Percentiles rank a stretch among this genome's conserved stretches.
Evolutionary conservation across 2,888 invertebrate species (phyloP).

Genomic region (Mimachlamys varia): DNA sequence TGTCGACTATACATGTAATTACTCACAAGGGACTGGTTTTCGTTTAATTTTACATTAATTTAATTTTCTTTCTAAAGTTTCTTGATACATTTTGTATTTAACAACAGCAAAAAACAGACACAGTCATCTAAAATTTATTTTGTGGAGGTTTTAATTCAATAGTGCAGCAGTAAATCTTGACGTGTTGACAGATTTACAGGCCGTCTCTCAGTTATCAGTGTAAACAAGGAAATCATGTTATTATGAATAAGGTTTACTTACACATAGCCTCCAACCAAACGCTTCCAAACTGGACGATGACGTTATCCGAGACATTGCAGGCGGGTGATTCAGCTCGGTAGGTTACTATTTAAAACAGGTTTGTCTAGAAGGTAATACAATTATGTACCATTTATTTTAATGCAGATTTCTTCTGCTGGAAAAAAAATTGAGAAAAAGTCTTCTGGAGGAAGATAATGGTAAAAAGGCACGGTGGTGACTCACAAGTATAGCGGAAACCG

Average conservation of each 20-base stretch:
- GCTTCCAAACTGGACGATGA: not conserved
- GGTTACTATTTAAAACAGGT: not conserved
- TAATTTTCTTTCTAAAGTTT: not conserved
- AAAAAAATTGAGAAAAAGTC: not conserved
- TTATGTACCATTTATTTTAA: constrained; percentile 25
- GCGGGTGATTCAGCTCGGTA: not conserved
- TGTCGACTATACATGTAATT: not conserved
- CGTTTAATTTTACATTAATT: not conserved
- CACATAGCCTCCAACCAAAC: not conserved
- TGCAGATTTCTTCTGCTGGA: not conserved
- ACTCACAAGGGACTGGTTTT: too few species aligned
- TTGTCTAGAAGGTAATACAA: not conserved
- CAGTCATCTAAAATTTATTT: not conserved
- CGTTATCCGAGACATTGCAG: not conserved
- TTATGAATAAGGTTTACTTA: not conserved
- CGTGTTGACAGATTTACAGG: not conserved
- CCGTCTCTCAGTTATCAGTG: not conserved
- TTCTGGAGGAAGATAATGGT: not conserved
- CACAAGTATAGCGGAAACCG: not conserved
- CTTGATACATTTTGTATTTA: not conserved
- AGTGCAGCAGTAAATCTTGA: not conserved
- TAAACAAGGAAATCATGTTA: not conserved
- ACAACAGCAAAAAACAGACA: not conserved
- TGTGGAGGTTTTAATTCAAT: not conserved
- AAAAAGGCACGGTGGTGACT: constrained; percentile 20